Conservation (phyloP, 1,140 invertebrate genomes). For the Ceratosolen fusciceps region DNA sequence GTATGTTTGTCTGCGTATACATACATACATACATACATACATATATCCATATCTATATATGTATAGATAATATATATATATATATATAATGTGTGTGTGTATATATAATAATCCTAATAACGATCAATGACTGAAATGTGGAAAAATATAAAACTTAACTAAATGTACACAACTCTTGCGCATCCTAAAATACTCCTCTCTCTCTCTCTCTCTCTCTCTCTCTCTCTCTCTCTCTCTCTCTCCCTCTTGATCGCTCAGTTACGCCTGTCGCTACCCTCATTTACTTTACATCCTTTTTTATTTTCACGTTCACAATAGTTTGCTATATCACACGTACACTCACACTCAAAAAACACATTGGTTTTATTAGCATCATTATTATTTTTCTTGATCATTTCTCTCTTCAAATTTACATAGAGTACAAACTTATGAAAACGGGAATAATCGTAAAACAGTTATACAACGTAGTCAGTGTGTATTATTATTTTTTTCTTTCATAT, state of each 20-base stretch:
- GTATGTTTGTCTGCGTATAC: constrained; percentile 46
- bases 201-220: constrained; percentile 39
- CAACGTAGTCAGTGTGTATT: constrained; percentile 60
- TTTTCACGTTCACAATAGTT: not conserved
- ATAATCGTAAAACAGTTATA: constrained; percentile 61
- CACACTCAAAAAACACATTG: constrained; percentile 51
- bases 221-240: constrained; percentile 45
- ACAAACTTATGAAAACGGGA: constrained; percentile 71
- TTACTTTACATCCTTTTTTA: constrained; percentile 44
- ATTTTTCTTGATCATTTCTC: constrained; percentile 52
- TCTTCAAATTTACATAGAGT: constrained; percentile 70
- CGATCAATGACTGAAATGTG: constrained; percentile 67
- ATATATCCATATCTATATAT: constrained; percentile 4
- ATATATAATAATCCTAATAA: constrained; percentile 65
- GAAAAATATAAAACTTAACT: constrained; percentile 72
- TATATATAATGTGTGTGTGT: too few relatives aligned
- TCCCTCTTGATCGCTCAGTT: constrained; percentile 21
- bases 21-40: constrained; percentile 17
- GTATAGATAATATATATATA: too few relatives aligned
- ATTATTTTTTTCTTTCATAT: constrained; percentile 47
- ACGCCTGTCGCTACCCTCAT: not conserved
- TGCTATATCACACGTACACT: constrained; percentile 42
- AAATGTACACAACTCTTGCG: constrained; percentile 67
- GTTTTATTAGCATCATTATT: constrained; percentile 44
- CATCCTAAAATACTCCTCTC: constrained; percentile 33